phyloP scores from a whole-genome alignment of 2,797 vertebrate genomes.

The Cynopterus sphinx region DNA sequence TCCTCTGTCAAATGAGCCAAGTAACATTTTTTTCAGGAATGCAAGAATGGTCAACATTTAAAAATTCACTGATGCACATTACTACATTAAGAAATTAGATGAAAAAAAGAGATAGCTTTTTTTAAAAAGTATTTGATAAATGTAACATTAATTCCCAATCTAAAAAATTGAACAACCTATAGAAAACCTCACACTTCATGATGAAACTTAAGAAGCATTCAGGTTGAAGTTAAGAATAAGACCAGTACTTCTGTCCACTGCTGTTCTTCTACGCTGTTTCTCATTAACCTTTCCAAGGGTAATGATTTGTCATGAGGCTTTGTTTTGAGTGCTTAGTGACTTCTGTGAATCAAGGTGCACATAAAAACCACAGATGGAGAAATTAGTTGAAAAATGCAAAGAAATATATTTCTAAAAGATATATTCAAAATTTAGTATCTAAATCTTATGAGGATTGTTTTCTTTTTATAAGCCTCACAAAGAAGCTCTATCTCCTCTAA shows the following conservation, averaged over 20 bases:
- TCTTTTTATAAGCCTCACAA: background rate
- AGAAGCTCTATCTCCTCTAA: background rate
- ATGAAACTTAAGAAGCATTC: background rate
- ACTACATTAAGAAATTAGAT: background rate
- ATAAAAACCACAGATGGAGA: background rate
- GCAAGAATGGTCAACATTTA: background rate
- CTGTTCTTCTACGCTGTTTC: background rate
- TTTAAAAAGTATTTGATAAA: slow-evolving; percentile 11
- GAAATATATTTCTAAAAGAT: slow-evolving; percentile 1
- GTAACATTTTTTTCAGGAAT: background rate
- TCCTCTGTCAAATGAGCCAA: background rate
- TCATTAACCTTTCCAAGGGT: background rate
- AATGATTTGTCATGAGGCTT: background rate
- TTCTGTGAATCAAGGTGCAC: background rate
- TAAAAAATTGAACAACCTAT: background rate
- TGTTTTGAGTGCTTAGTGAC: background rate
- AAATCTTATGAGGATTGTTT: slow-evolving; percentile 11
- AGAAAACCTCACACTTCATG: slow-evolving; percentile 21
- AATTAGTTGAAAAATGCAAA: slow-evolving; percentile 24
- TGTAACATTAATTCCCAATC: slow-evolving; percentile 23
- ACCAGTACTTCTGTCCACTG: background rate
- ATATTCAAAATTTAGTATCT: slow-evolving; percentile 12
- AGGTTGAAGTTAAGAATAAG: background rate
- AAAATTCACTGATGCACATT: background rate
- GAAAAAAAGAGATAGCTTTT: background rate